Conservation (phyloP, 2,888 invertebrate genomes). For the Ochropacha duplaris region DNA sequence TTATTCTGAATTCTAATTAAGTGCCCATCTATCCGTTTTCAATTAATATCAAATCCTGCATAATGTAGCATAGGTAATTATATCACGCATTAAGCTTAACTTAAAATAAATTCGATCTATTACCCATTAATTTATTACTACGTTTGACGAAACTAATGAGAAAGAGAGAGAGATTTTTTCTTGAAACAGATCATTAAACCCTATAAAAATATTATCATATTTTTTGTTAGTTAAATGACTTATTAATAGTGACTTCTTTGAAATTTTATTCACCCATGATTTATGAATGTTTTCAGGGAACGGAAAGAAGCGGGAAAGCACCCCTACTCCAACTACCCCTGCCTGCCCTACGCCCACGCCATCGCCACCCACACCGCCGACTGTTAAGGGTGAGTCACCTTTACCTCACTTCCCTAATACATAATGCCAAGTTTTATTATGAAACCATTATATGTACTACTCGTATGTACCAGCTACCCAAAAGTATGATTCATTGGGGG, state of each 20-base stretch:
- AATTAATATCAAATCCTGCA: too few relatives aligned
- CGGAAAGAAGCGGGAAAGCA: conserved; percentile 79
- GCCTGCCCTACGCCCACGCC: conserved; percentile 62
- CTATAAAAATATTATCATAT: too few relatives aligned
- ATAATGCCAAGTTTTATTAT: background rate
- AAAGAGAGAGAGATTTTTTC: too few relatives aligned
- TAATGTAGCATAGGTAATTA: too few relatives aligned
- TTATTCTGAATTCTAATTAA: too few relatives aligned
- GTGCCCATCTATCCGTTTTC: too few relatives aligned
- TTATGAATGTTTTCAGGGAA: conserved; percentile 64
- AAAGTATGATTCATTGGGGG: background rate
- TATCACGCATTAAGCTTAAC: too few relatives aligned
- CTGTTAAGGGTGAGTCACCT: conserved; percentile 67
- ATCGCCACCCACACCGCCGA: conserved; percentile 63
- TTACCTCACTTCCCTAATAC: conserved; percentile 11
- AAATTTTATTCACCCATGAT: background rate
- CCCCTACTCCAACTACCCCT: conserved; percentile 60
- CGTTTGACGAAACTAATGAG: too few relatives aligned
- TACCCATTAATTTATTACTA: too few relatives aligned
- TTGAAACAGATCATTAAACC: too few relatives aligned
- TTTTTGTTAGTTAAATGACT: background rate
- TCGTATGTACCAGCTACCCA: background rate
- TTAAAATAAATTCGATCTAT: too few relatives aligned
- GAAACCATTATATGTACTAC: background rate
- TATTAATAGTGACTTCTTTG: background rate